Base-by-base conservation (phyloP, 1,140 invertebrate genomes). In the Apis florea region DNA sequence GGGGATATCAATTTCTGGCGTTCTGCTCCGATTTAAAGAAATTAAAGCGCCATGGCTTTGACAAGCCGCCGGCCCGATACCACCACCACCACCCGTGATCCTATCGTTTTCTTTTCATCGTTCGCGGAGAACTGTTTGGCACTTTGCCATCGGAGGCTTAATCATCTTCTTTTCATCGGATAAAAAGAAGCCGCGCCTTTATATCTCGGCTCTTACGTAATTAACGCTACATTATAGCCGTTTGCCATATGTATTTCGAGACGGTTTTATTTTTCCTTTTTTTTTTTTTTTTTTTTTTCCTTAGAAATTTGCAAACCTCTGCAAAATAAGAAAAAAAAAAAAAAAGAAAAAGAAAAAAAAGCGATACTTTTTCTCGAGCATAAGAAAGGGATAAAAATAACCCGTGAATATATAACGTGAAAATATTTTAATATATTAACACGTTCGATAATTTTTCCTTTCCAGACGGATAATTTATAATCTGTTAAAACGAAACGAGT, bases 161-260 rank as follows among this genome's bases (percentile, higher is more conserved):
- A 83, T 81, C 78, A 79, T 80, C 61, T 70, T 64, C 78, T 81
- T 81, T 81, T 81, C 82, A 83, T 75, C 71, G 71, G 17, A 81
- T 69, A 75, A 74, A 83, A 83, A 81, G 67, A 61, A 80, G 31
- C 64, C 59, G 67, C 47, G 40, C 68, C 59, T 66, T 53, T 17
- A 31, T 49, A 24, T 19, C 51, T 12, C 26, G 66, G 26, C 63
- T 70, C 64, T 83, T 81, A 81, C 78, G 78, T 75, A 74, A 83
- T 81, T 83, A 83, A 56, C 82, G 24, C 64, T 70, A 68, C 17
- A n/a, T 40, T 40, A 61, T 68, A 73, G n/a, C n/a, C n/a, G n/a
- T 80, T n/a, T 40, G 51, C 5, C 13, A 11, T 61, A 51, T 15
- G 51, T 40, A 31, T 12, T 49, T 4, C 6, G 6, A 0, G 21